Evolutionary conservation across 1,140 invertebrate species (phyloP).

Genomic region (Calephelis virginiensis): DNA sequence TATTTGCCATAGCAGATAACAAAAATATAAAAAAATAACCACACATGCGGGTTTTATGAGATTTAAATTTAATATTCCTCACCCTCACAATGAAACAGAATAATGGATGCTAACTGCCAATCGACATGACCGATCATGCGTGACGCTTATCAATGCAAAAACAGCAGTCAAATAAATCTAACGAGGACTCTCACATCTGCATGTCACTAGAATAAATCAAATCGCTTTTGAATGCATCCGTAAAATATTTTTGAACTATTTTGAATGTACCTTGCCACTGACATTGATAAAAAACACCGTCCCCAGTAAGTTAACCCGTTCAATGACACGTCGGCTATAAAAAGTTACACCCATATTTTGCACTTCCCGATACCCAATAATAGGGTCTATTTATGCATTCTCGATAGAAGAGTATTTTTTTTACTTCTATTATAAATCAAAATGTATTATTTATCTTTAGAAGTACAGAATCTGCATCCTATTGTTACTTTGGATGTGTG

Average conservation of each 20-base stretch:
- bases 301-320: constrained; percentile 71
- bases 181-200: constrained; percentile 74
- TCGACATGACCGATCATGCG: constrained; percentile 73
- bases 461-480: constrained; percentile 75
- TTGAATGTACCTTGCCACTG: constrained; percentile 60
- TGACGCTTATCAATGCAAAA: constrained; percentile 66
- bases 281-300: constrained; percentile 47
- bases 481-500: constrained; percentile 74
- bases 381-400: constrained; percentile 77
- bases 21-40: background rate
- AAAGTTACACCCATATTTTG: constrained; percentile 77
- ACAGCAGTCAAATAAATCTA: constrained; percentile 76
- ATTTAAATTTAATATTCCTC: constrained; percentile 38
- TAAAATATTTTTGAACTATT: constrained; percentile 77
- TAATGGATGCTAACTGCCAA: constrained; percentile 69
- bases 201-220: constrained; percentile 77
- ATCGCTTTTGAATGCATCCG: constrained; percentile 74
- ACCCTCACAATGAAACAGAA: constrained; percentile 38
- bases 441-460: constrained; percentile 78
- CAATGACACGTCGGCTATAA: constrained; percentile 66
- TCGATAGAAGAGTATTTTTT: constrained; percentile 77
- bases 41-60: constrained; percentile 34
- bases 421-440: constrained; percentile 77
- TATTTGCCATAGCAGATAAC: too few species aligned
- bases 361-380: constrained; percentile 74